Conservation (phyloP, 2,888 invertebrate species). For the Eledone cirrhosa region DNA sequence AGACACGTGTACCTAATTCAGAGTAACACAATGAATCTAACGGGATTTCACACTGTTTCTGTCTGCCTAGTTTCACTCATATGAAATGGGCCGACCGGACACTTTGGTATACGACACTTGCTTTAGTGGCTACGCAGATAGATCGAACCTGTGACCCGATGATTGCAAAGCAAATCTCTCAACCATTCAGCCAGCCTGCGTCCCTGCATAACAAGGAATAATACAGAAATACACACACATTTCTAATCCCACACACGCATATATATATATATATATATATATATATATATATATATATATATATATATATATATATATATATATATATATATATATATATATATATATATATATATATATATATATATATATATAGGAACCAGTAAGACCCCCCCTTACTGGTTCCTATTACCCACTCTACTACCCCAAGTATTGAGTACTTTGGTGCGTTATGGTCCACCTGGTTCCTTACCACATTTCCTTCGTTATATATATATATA, state of each 20-base stretch:
- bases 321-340: neutral
- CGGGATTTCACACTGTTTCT: neutral
- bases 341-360: too few relatives aligned
- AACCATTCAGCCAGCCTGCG: too few relatives aligned
- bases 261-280: constrained; percentile 6
- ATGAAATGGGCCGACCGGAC: neutral
- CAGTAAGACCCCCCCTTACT: neutral
- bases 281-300: constrained; percentile 6
- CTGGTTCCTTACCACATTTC: too few relatives aligned
- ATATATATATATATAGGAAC: too few relatives aligned
- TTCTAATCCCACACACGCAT: neutral
- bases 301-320: neutral
- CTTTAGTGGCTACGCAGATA: neutral
- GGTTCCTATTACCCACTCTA: too few relatives aligned
- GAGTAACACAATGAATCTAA: neutral
- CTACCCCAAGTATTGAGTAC: too few relatives aligned
- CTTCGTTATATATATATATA: too few relatives aligned
- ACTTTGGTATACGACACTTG: neutral
- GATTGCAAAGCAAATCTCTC: too few relatives aligned
- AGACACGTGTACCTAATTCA: neutral
- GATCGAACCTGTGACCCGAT: too few relatives aligned
- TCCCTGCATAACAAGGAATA: neutral
- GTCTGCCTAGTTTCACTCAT: neutral
- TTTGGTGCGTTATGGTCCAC: too few relatives aligned
- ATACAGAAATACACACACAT: neutral